A percentile compares a stretch with the other conserved stretches of the same genome.
Conservation (phyloP, 2,888 invertebrate species). For the Rutpela maculata region DNA sequence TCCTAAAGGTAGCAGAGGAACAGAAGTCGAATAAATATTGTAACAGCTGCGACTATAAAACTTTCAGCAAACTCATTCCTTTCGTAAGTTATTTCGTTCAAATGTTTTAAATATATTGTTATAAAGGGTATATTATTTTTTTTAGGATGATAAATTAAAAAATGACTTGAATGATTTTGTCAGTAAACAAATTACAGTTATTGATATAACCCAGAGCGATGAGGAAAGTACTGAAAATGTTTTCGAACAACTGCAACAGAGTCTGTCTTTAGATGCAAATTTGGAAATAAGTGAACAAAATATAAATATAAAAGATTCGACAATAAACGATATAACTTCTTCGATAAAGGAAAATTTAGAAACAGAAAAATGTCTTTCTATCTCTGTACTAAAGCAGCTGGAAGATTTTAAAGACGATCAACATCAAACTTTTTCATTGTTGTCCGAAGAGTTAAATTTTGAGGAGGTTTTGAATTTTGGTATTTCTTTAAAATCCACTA, state of each 20-base stretch:
- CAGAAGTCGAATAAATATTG: slow-evolving; percentile 50
- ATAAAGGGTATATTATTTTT: neutral
- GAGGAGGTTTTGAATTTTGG: slow-evolving; percentile 56
- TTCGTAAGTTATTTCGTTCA: slow-evolving; percentile 47
- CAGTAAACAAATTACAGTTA: slow-evolving; percentile 31
- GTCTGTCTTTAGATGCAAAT: slow-evolving; percentile 2
- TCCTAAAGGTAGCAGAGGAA: slow-evolving; percentile 52
- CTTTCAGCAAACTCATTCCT: slow-evolving; percentile 49
- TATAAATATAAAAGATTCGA: slow-evolving; percentile 40
- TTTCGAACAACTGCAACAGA: neutral
- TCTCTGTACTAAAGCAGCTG: slow-evolving; percentile 50
- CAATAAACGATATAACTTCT: slow-evolving; percentile 48
- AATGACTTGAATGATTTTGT: slow-evolving; percentile 38
- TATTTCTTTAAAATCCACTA: slow-evolving; percentile 42
- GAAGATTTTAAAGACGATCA: slow-evolving; percentile 43
- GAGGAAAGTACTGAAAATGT: slow-evolving; percentile 24
- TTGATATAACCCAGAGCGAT: slow-evolving; percentile 52
- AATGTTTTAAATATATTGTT: neutral
- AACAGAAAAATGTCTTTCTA: slow-evolving; percentile 46
- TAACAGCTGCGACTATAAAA: slow-evolving; percentile 46
- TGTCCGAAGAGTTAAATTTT: slow-evolving; percentile 46
- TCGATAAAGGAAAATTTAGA: slow-evolving; percentile 55
- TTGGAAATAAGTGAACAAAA: slow-evolving; percentile 25
- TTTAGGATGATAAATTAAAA: slow-evolving; percentile 42
- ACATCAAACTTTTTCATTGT: slow-evolving; percentile 45